Conservation (phyloP, 2,797 vertebrate species). For the Hapalemur alaotrensis region DNA sequence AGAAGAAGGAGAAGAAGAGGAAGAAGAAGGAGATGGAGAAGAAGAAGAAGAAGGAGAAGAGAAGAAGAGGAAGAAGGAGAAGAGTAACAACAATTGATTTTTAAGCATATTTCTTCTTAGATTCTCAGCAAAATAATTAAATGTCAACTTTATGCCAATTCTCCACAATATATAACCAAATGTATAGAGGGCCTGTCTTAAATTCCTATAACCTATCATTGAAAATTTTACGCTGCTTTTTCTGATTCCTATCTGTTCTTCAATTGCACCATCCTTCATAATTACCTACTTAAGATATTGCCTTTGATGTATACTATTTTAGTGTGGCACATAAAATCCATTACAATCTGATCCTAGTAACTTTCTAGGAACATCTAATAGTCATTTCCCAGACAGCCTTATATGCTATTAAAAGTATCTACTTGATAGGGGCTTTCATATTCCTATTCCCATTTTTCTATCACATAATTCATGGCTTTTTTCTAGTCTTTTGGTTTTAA, state of each 20-base stretch:
- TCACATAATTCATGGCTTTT: not conserved
- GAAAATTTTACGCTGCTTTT: not conserved
- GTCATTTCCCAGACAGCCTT: not conserved
- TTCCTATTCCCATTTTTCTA: not conserved
- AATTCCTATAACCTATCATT: not conserved
- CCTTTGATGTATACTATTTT: not conserved
- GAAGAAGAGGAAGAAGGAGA: not conserved
- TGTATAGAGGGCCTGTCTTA: not conserved
- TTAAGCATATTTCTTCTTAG: not conserved
- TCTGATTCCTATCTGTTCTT: not conserved
- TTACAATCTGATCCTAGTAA: not conserved
- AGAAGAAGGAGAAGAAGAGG: not conserved
- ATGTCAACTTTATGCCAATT: not conserved
- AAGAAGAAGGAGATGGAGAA: not conserved
- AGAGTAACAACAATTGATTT: not conserved
- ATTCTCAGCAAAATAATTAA: not conserved
- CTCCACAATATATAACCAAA: not conserved
- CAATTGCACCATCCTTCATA: not conserved
- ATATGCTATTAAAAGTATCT: not conserved
- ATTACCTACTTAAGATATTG: not conserved
- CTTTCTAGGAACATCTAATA: not conserved
- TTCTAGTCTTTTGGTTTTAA: not conserved
- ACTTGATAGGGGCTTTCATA: not conserved
- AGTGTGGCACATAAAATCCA: not conserved
- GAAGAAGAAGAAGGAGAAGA: not conserved